Evolutionary conservation across 2,888 invertebrate genomes (phyloP), one percentile per base, ranked within the genome.

Genomic region (Leptopilina drosophilae): DNA sequence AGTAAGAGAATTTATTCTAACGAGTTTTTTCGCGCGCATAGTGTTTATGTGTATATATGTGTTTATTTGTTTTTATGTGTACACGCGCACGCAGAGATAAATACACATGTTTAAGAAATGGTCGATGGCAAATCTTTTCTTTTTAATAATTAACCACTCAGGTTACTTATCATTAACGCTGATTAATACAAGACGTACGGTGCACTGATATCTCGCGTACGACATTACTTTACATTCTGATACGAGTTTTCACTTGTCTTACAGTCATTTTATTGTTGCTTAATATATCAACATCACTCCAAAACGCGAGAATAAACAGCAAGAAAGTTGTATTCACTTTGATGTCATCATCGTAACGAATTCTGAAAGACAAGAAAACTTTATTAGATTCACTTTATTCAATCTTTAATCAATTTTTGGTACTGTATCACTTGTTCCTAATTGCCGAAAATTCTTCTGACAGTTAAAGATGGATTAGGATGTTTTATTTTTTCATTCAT

Each of bases 341-440:
- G 98, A 98, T 95, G 98, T 98, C 98, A 98, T 98, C 98, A 98
- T 98, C 95, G 97, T 98, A 95, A 98, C 97, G 95, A 98, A 98
- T 95, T 98, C 97, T 97, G 95, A 56, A 96, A 95, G 92, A 92
- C 92, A 92, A 90, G 90, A 88, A 85, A 86, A 86, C 20, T 62
- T 42, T 40, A 64, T 76, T 42, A 42, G 2, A 33, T n/a, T n/a
- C n/a, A 20, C 20, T 20, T 20, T 20, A 20, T 20, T 20, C 20
- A 20, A 20, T 20, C 20, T 20, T 20, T 20, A 0, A 20, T 20
- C 20, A 20, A 20, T 20, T 1, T 20, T 20, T 20, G 20, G 20
- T 20, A 20, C 20, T 20, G 20, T 20, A 20, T 20, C 33, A 33
- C 33, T 33, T 33, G 2, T 33, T 33, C 33, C 33, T 33, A 26